phyloP scores from a whole-genome alignment of 2,113 vertebrate genomes.

The Crotalus helleri region DNA sequence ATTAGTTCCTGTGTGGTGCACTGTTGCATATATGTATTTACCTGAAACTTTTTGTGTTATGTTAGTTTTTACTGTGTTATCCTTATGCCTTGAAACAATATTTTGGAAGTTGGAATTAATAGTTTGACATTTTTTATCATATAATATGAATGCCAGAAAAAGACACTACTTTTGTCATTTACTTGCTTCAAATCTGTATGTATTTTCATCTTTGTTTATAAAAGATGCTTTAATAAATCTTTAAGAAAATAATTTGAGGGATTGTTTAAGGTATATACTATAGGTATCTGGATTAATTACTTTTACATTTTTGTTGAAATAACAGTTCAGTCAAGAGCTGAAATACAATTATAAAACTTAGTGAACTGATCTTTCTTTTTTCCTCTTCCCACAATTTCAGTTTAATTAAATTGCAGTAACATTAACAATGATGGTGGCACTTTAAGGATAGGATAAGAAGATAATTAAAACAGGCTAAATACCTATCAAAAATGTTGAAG shows the following conservation, averaged over 20 bases:
- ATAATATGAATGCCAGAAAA: conserved; percentile 52
- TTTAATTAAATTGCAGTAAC: background rate
- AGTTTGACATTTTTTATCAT: conserved; percentile 39
- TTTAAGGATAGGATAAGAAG: background rate
- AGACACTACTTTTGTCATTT: conserved; percentile 50
- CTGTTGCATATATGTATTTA: conserved; percentile 43
- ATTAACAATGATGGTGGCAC: background rate
- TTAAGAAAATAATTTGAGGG: conserved; percentile 34
- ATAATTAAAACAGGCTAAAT: background rate
- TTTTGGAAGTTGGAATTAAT: conserved; percentile 54
- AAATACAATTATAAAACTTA: background rate
- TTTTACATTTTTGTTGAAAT: background rate
- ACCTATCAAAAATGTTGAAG: background rate
- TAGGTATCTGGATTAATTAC: background rate
- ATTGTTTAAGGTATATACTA: background rate
- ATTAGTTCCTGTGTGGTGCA: conserved; percentile 52
- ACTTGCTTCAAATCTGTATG: conserved; percentile 72
- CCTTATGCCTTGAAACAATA: conserved; percentile 49
- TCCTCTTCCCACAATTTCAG: background rate
- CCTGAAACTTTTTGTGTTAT: conserved; percentile 70
- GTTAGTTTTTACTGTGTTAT: conserved; percentile 61
- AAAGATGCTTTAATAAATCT: conserved; percentile 79
- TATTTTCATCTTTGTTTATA: conserved; percentile 71
- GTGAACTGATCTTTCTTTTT: background rate
- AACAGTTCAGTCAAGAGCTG: background rate